A percentile compares a stretch with the other conserved stretches of the same genome.
These are phyloP conservation scores for Argentina silus DNA, from an alignment of 2,797 vertebrate species.

Conservation along the genomic window DNA sequence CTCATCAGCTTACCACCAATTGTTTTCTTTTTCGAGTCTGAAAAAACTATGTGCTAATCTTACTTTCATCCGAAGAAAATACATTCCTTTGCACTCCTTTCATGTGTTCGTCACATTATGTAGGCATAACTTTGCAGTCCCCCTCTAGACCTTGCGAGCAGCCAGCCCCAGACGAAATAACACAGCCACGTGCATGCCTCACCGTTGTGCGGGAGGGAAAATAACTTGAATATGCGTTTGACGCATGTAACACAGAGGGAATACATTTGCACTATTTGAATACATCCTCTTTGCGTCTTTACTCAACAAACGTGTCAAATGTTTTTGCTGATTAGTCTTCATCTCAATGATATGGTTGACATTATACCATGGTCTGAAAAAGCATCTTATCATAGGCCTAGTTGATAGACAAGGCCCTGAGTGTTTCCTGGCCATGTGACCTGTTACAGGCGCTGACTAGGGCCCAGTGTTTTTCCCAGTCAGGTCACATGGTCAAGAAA, in stretches of 20 bases:
- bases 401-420: no score
- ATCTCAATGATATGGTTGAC: not conserved
- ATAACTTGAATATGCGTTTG: slow-evolving; percentile 25
- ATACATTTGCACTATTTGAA: slow-evolving; percentile 27
- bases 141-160: slow-evolving; percentile 50
- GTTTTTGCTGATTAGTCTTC: not conserved
- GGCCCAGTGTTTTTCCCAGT: no score
- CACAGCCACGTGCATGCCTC: slow-evolving; percentile 53
- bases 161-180: slow-evolving; percentile 59
- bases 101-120: slow-evolving; percentile 68
- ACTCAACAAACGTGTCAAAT: not conserved
- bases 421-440: no score
- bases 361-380: not conserved
- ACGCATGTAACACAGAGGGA: slow-evolving; percentile 44
- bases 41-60: slow-evolving; percentile 66
- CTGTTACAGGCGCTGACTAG: no score
- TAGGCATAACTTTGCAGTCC: slow-evolving; percentile 52
- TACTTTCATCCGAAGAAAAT: slow-evolving; percentile 63
- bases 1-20: slow-evolving; percentile 49
- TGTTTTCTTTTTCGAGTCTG: slow-evolving; percentile 62
- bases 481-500: no score
- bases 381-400: no score
- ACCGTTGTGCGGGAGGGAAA: slow-evolving; percentile 20
- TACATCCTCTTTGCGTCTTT: slow-evolving; percentile 1
- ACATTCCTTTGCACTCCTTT: slow-evolving; percentile 70